Percentiles rank a stretch among this genome's conserved stretches.
Conservation (phyloP, 2,113 vertebrate species). For the Sinosuthora webbiana region DNA sequence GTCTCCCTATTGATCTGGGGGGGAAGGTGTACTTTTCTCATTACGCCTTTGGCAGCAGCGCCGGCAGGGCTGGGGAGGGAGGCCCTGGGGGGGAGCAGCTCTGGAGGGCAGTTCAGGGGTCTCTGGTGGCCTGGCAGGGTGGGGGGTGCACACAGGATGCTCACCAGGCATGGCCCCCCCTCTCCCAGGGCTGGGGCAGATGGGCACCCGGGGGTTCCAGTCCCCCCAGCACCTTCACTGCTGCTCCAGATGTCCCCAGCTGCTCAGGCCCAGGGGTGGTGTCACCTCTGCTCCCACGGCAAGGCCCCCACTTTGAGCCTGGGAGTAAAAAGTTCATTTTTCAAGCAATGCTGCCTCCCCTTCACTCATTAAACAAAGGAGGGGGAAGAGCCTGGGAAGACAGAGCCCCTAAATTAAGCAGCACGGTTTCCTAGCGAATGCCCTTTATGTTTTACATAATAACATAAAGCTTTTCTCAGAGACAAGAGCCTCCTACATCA, state of each 20-base stretch:
- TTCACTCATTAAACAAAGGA: not conserved
- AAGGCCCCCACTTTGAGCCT: not conserved
- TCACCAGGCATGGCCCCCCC: not conserved
- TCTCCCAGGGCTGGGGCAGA: not conserved
- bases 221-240: not conserved
- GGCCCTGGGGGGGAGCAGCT: not conserved
- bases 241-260: accelerated
- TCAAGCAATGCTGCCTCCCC: not conserved
- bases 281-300: not conserved
- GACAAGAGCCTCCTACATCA: slow-evolving; percentile 14
- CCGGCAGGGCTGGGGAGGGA: accelerated
- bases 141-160: not conserved
- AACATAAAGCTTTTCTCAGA: not conserved
- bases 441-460: slow-evolving; percentile 45
- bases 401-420: not conserved
- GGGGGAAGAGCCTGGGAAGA: not conserved
- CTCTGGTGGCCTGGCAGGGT: not conserved
- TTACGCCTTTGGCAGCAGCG: not conserved
- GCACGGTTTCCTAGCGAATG: not conserved
- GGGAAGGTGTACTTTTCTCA: not conserved
- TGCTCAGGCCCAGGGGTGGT: accelerated
- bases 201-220: accelerated
- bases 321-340: not conserved
- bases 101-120: not conserved
- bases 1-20: not conserved